Base-by-base conservation (phyloP, 2,113 vertebrate species). In the Spea bombifrons region DNA sequence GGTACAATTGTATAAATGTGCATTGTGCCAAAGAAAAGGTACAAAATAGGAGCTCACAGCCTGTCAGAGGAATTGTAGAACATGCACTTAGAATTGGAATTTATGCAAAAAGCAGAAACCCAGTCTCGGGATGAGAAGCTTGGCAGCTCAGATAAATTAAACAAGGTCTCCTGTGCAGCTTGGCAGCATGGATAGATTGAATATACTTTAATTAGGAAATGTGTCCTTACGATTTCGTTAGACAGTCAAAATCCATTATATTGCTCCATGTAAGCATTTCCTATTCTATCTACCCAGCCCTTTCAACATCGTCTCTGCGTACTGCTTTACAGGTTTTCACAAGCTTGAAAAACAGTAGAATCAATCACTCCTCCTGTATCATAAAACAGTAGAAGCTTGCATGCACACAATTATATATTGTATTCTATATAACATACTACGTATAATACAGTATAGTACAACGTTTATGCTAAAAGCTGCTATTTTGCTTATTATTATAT, bases 121-220 rank as follows among this genome's bases (percentile, higher is more conserved):
- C 57, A 69, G 68, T 78, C 76, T 78, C 48, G 44, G 68, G 76
- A 78, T 66, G 69, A 66, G 69, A 78, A 71, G 57, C 69, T 66
- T 72, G 68, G 76, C 78, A 80, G 71, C 45, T 46, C 71, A 74
- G 78, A 80, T 74, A 80, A 80, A 80, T 80, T 74, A 80, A 80
- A 80, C 71, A 80, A 80, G 64, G 78, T 80, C 78, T 80, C 71
- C 68, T 55, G 71, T 74, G 71, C 52, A 80, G 65, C 71, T 66
- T 80, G 78, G 78, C 71, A 73, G 78, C 52, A 49, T 71, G 68
- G 78, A 74, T 74, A 80, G 71, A 80, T 80, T 80, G 71, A 74
- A 80, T 80, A 80, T 80, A 68, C 78, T 80, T 80, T 80, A 80
- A 80, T 80, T 80, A 80, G 77, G 59, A 73, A 80, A 80, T 80